Percentiles rank a stretch among this genome's conserved stretches.
Evolutionary conservation across 2,797 vertebrate species (phyloP).

Genomic region (Gambelia wislizenii): DNA sequence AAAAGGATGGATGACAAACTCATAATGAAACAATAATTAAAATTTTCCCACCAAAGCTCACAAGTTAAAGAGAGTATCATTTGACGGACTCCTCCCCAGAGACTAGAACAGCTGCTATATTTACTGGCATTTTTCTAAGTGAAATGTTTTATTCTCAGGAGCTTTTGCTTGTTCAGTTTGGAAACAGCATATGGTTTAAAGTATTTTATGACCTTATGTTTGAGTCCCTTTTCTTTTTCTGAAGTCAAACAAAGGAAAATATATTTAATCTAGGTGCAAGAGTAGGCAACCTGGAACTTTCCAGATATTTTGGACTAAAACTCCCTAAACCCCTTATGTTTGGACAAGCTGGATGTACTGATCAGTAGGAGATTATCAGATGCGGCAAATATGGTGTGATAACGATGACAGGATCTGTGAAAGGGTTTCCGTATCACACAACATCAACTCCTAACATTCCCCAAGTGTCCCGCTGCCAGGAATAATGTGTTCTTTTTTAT

Average conservation of each 20-base stretch:
- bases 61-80: background rate
- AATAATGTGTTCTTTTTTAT: too few relatives aligned
- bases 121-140: background rate
- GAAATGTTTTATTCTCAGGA: background rate
- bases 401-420: too few relatives aligned
- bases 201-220: background rate
- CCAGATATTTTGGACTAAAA: background rate
- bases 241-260: background rate
- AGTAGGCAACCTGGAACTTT: background rate
- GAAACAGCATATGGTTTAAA: background rate
- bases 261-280: background rate
- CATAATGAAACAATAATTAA: background rate
- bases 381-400: too few relatives aligned
- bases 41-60: background rate
- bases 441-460: too few relatives aligned
- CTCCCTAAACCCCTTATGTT: background rate
- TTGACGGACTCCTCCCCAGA: background rate
- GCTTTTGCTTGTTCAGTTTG: background rate
- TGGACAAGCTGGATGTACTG: background rate
- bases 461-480: too few relatives aligned
- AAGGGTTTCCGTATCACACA: too few relatives aligned
- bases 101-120: conserved; percentile 7
- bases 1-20: background rate
- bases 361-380: too few relatives aligned
- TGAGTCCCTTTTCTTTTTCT: background rate